Evolutionary conservation across 2,113 vertebrate genomes (phyloP).

Genomic region (Brachyistius frenatus): DNA sequence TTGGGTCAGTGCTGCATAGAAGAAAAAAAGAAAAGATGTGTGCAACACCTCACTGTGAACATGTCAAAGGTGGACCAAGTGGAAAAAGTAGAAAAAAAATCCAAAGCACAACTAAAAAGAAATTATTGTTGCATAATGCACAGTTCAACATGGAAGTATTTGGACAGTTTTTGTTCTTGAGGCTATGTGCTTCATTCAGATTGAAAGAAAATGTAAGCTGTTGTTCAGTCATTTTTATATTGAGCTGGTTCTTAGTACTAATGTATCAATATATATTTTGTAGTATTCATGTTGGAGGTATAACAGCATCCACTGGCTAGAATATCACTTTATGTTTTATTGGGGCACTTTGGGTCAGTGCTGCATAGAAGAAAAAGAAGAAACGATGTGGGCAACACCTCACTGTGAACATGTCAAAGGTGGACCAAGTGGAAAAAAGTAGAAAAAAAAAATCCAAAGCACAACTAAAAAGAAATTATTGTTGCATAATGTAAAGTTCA

Average conservation of each 20-base stretch:
- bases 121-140: background rate
- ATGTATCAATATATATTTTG: background rate
- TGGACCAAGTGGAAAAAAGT: conserved; percentile 25
- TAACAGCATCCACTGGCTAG: conserved; percentile 68
- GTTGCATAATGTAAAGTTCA: background rate
- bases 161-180: conserved; percentile 12
- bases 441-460: background rate
- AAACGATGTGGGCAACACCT: conserved; percentile 40
- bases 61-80: conserved; percentile 49
- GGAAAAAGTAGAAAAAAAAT: conserved; percentile 1
- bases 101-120: background rate
- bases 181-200: background rate
- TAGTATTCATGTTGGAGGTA: conserved; percentile 21
- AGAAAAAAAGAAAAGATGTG: conserved; percentile 43
- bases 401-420: conserved; percentile 46
- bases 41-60: conserved; percentile 32
- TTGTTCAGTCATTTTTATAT: background rate
- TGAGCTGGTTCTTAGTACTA: background rate
- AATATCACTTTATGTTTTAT: conserved; percentile 60
- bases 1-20: conserved; percentile 42
- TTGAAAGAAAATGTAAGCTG: background rate
- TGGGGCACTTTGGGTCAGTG: conserved; percentile 50
- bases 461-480: background rate
- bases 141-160: background rate
- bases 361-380: conserved; percentile 38